A percentile compares a stretch with the other conserved stretches of the same genome.
Evolutionary conservation across 1,140 invertebrate genomes (phyloP).

Genomic region (Cyphomyrmex costatus): DNA sequence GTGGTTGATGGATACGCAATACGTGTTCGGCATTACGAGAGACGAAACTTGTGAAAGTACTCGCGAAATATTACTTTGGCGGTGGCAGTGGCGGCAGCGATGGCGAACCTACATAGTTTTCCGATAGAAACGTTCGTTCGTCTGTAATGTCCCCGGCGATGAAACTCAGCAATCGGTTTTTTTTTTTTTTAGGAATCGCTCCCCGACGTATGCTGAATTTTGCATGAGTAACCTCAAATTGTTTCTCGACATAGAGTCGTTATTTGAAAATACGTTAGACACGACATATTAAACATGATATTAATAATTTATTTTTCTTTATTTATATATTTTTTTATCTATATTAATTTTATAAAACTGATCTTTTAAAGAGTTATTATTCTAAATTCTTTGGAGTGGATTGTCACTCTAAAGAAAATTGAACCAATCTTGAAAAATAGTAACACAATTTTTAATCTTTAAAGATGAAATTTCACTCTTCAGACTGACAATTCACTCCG

Average conservation of each 20-base stretch:
- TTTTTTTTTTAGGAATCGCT: constrained; percentile 52
- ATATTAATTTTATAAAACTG: background rate
- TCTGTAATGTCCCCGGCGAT: constrained; percentile 39
- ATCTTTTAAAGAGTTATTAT: background rate
- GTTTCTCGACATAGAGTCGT: background rate
- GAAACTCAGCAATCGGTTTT: constrained; percentile 29
- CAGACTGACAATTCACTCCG: no score
- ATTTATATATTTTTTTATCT: no score
- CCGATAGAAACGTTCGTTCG: constrained; percentile 47
- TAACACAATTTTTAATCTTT: no score
- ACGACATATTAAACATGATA: no score
- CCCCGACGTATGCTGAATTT: constrained; percentile 35
- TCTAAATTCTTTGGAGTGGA: no score
- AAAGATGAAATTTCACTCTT: no score
- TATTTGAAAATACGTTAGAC: constrained; percentile 8
- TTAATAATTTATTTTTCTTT: background rate
- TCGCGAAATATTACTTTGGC: constrained; percentile 13
- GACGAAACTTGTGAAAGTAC: constrained; percentile 27
- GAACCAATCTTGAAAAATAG: no score
- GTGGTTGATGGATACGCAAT: constrained; percentile 62
- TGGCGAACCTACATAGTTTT: background rate
- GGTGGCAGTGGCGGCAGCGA: background rate
- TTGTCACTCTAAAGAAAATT: no score
- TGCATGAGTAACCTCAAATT: constrained; percentile 31
- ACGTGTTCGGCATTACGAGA: constrained; percentile 51